These are phyloP conservation scores for Girardinichthys multiradiatus DNA, from an alignment of 2,113 vertebrate genomes.

Conservation along the genomic window DNA sequence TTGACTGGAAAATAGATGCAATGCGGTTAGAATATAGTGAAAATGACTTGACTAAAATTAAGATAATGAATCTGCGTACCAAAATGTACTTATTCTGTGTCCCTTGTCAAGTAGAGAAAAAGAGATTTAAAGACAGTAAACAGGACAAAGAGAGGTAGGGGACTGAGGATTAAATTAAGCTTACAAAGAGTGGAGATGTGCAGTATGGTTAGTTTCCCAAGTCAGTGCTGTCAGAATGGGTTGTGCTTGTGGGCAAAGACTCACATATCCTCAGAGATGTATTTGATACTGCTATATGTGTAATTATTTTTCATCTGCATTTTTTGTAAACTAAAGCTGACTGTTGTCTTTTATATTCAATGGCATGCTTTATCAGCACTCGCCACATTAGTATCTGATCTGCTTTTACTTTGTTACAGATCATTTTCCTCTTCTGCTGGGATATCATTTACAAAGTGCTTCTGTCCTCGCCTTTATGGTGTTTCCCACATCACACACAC, in stretches of 20 bases:
- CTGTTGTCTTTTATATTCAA: neutral
- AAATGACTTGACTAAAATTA: neutral
- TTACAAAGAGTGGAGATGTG: conserved; percentile 2
- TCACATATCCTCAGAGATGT: conserved; percentile 46
- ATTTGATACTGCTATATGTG: conserved; percentile 22
- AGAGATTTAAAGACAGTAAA: conserved; percentile 18
- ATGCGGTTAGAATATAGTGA: neutral
- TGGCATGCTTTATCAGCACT: neutral
- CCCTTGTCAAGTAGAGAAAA: conserved; percentile 8
- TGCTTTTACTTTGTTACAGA: conserved; percentile 21
- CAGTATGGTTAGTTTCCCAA: conserved; percentile 49
- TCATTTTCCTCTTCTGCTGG: conserved; percentile 27
- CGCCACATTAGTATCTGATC: neutral
- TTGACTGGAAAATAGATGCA: neutral
- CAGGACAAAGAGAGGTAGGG: conserved; percentile 9
- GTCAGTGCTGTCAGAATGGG: conserved; percentile 31
- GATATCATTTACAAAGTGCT: conserved; percentile 27
- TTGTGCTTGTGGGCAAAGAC: conserved; percentile 46
- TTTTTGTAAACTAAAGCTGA: neutral
- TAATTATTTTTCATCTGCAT: neutral
- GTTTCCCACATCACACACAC: conserved; percentile 16
- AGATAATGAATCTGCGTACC: neutral
- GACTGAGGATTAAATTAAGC: conserved; percentile 45
- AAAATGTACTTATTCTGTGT: neutral
- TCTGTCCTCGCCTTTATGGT: conserved; percentile 8